Conservation (phyloP, 2,888 invertebrate genomes). For the Cheilosia grossa region DNA sequence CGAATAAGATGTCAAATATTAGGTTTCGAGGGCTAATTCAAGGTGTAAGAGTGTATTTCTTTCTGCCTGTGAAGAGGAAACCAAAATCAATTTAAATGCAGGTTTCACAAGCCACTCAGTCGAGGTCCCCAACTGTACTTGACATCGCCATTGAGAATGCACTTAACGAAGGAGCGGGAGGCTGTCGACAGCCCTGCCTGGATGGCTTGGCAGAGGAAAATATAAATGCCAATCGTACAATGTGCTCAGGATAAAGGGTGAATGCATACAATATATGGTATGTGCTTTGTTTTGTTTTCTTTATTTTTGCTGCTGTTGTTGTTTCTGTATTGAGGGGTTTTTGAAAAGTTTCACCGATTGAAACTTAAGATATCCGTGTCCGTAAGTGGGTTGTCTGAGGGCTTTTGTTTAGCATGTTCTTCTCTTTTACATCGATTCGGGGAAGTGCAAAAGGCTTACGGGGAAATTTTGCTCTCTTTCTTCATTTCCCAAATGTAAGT, state of each 20-base stretch:
- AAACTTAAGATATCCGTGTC: constrained; percentile 73
- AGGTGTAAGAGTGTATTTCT: constrained; percentile 55
- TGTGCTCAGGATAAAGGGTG: constrained; percentile 59
- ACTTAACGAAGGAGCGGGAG: constrained; percentile 54
- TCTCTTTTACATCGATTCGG: constrained; percentile 42
- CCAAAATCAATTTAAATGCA: constrained; percentile 77
- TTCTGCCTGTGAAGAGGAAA: constrained; percentile 52
- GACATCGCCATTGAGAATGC: constrained; percentile 70
- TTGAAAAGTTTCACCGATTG: constrained; percentile 66
- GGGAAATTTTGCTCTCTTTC: constrained; percentile 17
- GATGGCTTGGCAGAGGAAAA: constrained; percentile 7
- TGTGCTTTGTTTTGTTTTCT: constrained; percentile 43
- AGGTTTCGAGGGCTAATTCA: constrained; percentile 67
- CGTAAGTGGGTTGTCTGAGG: constrained; percentile 59
- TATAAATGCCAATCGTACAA: constrained; percentile 68
- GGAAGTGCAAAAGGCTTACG: constrained; percentile 45
- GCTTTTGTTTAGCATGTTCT: constrained; percentile 51
- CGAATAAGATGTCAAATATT: constrained; percentile 69
- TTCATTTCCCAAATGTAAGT: constrained; percentile 14
- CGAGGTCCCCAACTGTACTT: constrained; percentile 70
- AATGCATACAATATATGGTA: constrained; percentile 34
- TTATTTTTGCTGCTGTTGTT: constrained; percentile 44
- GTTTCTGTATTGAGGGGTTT: constrained; percentile 43
- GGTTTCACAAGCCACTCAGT: constrained; percentile 55
- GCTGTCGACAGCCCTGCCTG: constrained; percentile 14